phyloP scores from a whole-genome alignment of 2,888 invertebrate species.

The Portevinia maculata region DNA sequence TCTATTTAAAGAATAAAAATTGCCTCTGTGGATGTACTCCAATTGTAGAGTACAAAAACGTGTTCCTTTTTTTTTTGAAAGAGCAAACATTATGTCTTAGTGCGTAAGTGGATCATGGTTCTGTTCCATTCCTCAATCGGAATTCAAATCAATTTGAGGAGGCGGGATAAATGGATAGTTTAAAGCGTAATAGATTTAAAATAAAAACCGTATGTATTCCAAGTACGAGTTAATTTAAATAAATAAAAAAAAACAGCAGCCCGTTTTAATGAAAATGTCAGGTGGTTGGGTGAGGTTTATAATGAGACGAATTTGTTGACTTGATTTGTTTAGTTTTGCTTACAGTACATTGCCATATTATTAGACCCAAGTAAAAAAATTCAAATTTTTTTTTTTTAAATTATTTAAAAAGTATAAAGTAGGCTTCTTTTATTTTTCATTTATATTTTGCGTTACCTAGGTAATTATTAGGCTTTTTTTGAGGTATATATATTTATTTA shows the following conservation, averaged over 20 bases:
- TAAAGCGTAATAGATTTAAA: neutral
- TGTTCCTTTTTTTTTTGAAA: conserved; percentile 13
- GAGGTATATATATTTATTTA: no score
- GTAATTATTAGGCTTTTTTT: no score
- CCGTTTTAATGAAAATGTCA: conserved; percentile 6
- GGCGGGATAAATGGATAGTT: neutral
- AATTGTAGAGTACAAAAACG: conserved; percentile 34
- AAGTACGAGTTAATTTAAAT: conserved; percentile 7
- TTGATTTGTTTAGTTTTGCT: no score
- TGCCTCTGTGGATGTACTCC: conserved; percentile 41
- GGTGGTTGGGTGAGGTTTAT: conserved; percentile 7
- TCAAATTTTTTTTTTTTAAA: no score
- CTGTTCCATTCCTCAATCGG: conserved; percentile 13
- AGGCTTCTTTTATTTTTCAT: no score
- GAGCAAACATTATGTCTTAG: conserved; percentile 9
- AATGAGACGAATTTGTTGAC: neutral
- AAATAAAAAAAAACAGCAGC: conserved; percentile 13
- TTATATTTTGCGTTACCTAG: no score
- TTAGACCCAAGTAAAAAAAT: no score
- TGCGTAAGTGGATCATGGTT: conserved; percentile 44
- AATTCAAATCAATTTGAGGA: conserved; percentile 39
- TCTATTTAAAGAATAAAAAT: conserved; percentile 62
- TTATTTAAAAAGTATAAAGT: no score
- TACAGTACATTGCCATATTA: no score
- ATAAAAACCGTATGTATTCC: conserved; percentile 1